Evolutionary conservation across 2,888 invertebrate species (phyloP), one percentile per base, ranked within the genome.

Genomic region (Drosophila formosana): DNA sequence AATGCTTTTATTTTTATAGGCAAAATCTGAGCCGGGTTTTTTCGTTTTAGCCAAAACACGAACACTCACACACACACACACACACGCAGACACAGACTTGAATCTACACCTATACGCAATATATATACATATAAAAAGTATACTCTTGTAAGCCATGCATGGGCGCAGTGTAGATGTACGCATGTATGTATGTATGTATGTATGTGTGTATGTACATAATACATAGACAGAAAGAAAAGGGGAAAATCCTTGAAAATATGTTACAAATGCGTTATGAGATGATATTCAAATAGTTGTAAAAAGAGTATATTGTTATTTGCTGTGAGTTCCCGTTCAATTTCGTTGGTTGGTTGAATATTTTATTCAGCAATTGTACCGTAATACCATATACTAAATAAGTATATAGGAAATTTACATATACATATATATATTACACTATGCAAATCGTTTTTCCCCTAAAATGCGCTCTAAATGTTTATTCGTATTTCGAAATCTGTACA

Each of bases 241-340:
- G 45, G 52, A 55, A 43, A 50, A 52, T 63, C 58, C 34, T 61
- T 66, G 39, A 47, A 56, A 55, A 60, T 72, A 45, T 72, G 60
- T 75, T 71, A 66, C 50, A 70, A 55, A 70, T 63, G 37, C 56
- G 76, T 80, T 80, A 72, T 57, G 37, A 80, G 65, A 78, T 83
- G 47, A 83, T 77, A 68, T 66, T 75, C 57, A 77, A 70, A 64
- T 62, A 62, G 53, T 58, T 62, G 45, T 74, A 52, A 53, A 66
- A 50, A 63, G 64, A 66, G 39, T 49, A 66, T 68, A 55, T 72
- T 83, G 84, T 83, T 88, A 85, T 77, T 87, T 82, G 72, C 82
- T 75, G 85, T 77, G 79, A 79, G 84, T 88, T 85, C 62, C 68
- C 51, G 81, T 85, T 87, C 76, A 74, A 76, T 82, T 75, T 62